Conservation (phyloP, 2,113 vertebrate species). For the Sander vitreus region DNA sequence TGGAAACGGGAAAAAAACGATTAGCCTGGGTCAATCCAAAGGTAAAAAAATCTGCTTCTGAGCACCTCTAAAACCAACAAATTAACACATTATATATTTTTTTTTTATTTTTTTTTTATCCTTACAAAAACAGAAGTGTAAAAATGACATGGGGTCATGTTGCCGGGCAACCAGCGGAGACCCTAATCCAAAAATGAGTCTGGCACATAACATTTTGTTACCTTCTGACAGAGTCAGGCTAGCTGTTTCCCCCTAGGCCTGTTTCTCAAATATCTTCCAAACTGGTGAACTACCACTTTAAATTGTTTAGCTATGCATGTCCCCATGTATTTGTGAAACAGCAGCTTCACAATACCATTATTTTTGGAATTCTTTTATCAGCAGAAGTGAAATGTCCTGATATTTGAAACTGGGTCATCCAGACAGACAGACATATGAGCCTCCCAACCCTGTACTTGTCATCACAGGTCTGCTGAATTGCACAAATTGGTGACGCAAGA, state of each 20-base stretch:
- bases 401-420: constrained; percentile 34
- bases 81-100: too few species aligned
- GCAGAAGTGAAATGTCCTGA: constrained; percentile 8
- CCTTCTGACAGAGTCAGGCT: neutral
- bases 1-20: neutral
- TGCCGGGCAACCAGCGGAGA: neutral
- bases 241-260: neutral
- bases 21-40: neutral
- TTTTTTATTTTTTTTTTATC: too few species aligned
- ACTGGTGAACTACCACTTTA: neutral
- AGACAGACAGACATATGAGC: constrained; percentile 23
- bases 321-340: neutral
- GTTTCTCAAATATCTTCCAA: neutral
- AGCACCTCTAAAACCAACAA: neutral
- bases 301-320: neutral
- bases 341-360: neutral
- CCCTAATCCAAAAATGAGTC: neutral
- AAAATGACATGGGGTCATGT: neutral
- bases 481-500: constrained; percentile 39
- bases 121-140: too few species aligned
- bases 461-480: constrained; percentile 36
- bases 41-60: neutral
- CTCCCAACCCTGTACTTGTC: constrained; percentile 19
- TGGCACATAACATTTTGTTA: neutral
- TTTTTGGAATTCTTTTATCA: constrained; percentile 12